Percentiles rank a stretch among this genome's conserved stretches.
phyloP scores from a whole-genome alignment of 2,113 vertebrate genomes.

The Mola mola region DNA sequence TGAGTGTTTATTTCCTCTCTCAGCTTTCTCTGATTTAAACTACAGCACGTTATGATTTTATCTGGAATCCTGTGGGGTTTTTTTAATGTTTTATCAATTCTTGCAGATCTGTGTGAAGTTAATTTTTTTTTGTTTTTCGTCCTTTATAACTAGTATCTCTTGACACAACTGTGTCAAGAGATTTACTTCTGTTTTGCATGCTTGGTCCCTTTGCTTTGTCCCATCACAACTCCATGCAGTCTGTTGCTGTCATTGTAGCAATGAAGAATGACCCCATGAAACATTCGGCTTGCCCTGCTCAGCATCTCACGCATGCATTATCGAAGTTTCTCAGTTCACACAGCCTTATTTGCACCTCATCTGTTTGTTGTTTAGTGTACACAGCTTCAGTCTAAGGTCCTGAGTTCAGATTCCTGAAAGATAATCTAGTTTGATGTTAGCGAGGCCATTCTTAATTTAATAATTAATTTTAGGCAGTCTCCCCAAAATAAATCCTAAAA shows the following conservation, averaged over 20 bases:
- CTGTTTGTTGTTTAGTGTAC: no score
- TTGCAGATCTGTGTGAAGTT: background rate
- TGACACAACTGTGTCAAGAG: background rate
- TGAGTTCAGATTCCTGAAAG: no score
- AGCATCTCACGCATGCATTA: no score
- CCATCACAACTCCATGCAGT: background rate
- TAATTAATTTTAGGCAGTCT: no score
- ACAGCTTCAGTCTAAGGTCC: no score
- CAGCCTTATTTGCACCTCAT: background rate
- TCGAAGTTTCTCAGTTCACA: background rate
- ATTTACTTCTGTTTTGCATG: slow-evolving; percentile 5
- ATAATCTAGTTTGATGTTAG: no score
- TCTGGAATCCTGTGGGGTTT: background rate
- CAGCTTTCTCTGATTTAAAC: background rate
- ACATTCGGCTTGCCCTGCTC: no score
- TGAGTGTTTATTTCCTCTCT: no score
- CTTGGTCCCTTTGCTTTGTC: background rate
- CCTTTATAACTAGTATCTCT: background rate
- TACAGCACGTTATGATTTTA: background rate
- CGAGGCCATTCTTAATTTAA: no score
- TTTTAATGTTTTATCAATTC: no score
- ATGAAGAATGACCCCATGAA: background rate
- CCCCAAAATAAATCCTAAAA: background rate
- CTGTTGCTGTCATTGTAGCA: slow-evolving; percentile 1
- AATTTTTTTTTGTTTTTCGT: background rate